Conservation (phyloP, 2,113 vertebrate genomes). For the Probosciger aterrimus region DNA sequence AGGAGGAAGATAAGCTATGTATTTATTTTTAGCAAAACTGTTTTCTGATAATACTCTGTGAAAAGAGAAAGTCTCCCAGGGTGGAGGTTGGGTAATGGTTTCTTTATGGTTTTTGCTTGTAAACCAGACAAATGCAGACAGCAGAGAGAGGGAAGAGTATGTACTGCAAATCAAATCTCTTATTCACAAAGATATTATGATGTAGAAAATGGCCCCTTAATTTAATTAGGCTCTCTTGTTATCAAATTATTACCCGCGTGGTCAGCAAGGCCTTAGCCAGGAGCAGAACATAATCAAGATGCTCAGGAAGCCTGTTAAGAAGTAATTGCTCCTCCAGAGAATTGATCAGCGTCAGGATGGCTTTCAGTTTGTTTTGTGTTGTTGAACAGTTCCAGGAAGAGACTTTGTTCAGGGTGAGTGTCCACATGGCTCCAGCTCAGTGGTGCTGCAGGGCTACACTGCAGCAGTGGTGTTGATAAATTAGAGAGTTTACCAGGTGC, state of each 20-base stretch:
- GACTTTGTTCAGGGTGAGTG: neutral
- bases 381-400: constrained; percentile 17
- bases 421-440: neutral
- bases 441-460: neutral
- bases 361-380: neutral
- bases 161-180: constrained; percentile 59
- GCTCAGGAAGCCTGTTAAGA: constrained; percentile 84
- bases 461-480: neutral
- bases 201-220: constrained; percentile 92
- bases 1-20: neutral
- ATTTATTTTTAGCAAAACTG: neutral
- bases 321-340: constrained; percentile 88
- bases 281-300: constrained; percentile 83
- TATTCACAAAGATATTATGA: constrained; percentile 77
- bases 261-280: constrained; percentile 79
- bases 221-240: constrained; percentile 88
- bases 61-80: neutral
- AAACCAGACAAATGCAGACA: neutral
- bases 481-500: neutral
- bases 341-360: constrained; percentile 57
- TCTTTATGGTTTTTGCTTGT: neutral
- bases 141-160: constrained; percentile 19
- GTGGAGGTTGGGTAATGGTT: neutral
- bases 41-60: neutral
- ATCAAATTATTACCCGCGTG: constrained; percentile 86